Conservation (phyloP, 2,888 invertebrate species). For the Agrotis clavis region DNA sequence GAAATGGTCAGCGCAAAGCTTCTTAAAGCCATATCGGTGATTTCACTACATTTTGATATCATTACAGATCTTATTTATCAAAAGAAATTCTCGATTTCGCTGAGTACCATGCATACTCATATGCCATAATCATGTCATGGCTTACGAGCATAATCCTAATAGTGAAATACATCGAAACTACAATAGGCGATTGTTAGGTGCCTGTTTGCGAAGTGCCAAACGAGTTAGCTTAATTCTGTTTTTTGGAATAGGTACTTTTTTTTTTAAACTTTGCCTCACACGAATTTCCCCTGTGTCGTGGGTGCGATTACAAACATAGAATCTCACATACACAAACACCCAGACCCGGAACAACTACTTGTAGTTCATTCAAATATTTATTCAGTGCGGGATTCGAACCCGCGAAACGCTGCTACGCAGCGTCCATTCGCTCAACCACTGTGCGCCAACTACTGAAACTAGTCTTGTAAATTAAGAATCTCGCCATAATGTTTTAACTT, state of each 20-base stretch:
- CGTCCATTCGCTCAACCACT: too few relatives aligned
- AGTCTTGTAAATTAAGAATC: not conserved
- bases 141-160: constrained; percentile 9
- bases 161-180: not conserved
- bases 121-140: constrained; percentile 22
- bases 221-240: not conserved
- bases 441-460: not conserved
- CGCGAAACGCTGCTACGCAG: too few relatives aligned
- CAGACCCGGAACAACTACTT: too few relatives aligned
- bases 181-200: not conserved
- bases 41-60: constrained; percentile 19
- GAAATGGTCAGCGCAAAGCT: constrained; percentile 45
- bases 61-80: constrained; percentile 25
- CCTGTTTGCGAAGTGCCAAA: not conserved
- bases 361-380: too few relatives aligned
- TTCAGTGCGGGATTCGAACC: too few relatives aligned
- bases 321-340: too few relatives aligned
- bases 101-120: constrained; percentile 12
- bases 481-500: not conserved
- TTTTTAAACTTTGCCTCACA: too few relatives aligned
- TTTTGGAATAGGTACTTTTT: too few relatives aligned
- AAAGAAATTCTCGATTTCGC: constrained; percentile 10
- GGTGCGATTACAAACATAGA: too few relatives aligned
- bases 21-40: constrained; percentile 30
- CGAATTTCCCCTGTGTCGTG: too few relatives aligned